These are phyloP conservation scores for Drosophila teissieri DNA, from an alignment of 1,140 invertebrate genomes.

Conservation along the genomic window DNA sequence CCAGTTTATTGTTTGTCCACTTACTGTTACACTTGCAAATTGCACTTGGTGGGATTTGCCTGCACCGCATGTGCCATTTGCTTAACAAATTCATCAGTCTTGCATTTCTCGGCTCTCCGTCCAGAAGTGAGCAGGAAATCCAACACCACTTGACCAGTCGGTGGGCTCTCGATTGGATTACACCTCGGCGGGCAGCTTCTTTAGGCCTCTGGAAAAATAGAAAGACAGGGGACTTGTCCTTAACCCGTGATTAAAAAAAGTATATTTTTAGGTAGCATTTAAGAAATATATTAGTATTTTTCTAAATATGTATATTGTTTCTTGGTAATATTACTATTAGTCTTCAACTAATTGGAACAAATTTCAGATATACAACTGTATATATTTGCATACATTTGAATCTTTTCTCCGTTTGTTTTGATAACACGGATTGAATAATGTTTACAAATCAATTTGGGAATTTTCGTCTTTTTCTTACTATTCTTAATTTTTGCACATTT, in stretches of 20 bases:
- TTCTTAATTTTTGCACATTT: background rate
- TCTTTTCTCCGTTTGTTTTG: slow-evolving; percentile 10
- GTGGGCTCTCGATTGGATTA: slow-evolving; percentile 58
- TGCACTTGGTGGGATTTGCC: slow-evolving; percentile 64
- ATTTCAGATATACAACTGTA: slow-evolving; percentile 10
- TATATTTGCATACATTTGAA: slow-evolving; percentile 24
- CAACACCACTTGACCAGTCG: slow-evolving; percentile 44
- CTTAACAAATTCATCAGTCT: slow-evolving; percentile 66
- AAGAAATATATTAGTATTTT: background rate
- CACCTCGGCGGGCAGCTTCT: slow-evolving; percentile 24
- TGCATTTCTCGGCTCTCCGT: slow-evolving; percentile 22
- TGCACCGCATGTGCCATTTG: slow-evolving; percentile 47
- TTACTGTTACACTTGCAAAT: slow-evolving; percentile 73
- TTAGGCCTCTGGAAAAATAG: slow-evolving; percentile 18
- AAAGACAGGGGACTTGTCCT: background rate
- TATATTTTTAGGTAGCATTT: background rate
- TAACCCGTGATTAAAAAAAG: background rate
- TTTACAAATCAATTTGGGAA: slow-evolving; percentile 13
- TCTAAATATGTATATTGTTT: background rate
- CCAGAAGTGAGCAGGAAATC: slow-evolving; percentile 50
- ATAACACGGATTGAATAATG: slow-evolving; percentile 10
- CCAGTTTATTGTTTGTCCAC: slow-evolving; percentile 74
- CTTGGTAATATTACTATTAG: background rate
- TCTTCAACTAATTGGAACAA: background rate
- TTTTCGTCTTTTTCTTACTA: slow-evolving; percentile 4